A percentile compares a stretch with the other conserved stretches of the same genome.
Conservation (phyloP, 1,140 invertebrate genomes). For the Lysiphlebus fabarum region DNA sequence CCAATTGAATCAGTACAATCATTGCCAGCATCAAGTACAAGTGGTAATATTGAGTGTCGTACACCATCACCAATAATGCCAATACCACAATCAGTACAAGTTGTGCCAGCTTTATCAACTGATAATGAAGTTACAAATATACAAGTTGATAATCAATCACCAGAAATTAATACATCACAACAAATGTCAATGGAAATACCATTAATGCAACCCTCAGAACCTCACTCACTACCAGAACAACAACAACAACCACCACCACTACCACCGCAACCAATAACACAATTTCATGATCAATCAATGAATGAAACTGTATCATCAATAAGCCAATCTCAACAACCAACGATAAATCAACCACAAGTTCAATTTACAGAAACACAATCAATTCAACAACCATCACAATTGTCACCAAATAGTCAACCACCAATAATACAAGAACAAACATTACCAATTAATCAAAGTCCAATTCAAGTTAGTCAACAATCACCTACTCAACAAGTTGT, state of each 20-base stretch:
- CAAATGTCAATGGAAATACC: slow-evolving; percentile 17
- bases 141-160: slow-evolving; percentile 38
- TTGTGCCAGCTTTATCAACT: slow-evolving; percentile 29
- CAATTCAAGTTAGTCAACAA: slow-evolving; percentile 31
- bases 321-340: slow-evolving; percentile 37
- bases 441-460: slow-evolving; percentile 22
- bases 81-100: slow-evolving; percentile 26
- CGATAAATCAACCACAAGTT: slow-evolving; percentile 29
- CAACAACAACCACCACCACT: slow-evolving; percentile 25
- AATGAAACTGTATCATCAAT: not conserved
- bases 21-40: slow-evolving; percentile 48
- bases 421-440: slow-evolving; percentile 23
- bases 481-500: slow-evolving; percentile 32
- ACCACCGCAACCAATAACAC: slow-evolving; percentile 13
- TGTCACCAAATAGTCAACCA: slow-evolving; percentile 33
- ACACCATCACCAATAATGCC: slow-evolving; percentile 38
- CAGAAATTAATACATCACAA: slow-evolving; percentile 33
- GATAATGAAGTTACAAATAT: slow-evolving; percentile 41
- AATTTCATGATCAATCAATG: slow-evolving; percentile 11
- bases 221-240: slow-evolving; percentile 24
- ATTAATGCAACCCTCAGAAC: slow-evolving; percentile 7
- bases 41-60: slow-evolving; percentile 43
- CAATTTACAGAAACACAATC: slow-evolving; percentile 26
- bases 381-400: slow-evolving; percentile 31
- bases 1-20: slow-evolving; percentile 48